Evolutionary conservation across 2,797 vertebrate species (phyloP), one percentile per base, ranked within the genome.

Genomic region (Synaphobranchus kaupii): DNA sequence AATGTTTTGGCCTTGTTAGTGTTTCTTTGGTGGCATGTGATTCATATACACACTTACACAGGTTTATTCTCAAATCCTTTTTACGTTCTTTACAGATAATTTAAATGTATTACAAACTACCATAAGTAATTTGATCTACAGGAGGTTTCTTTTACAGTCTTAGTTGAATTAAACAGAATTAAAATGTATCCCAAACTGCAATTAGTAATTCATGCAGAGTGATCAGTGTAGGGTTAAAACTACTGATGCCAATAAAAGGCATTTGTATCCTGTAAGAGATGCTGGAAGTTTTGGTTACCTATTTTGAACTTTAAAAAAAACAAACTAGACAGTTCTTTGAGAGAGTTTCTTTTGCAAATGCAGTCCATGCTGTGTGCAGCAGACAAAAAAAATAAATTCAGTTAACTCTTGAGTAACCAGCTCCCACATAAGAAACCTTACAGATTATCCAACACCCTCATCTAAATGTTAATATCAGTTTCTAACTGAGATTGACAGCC

Each of bases 31-130:
- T 76, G 15, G 39, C 8, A 13, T 44, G 68, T 4, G 7, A 15
- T 22, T 2, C 10, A 34, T 15, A 71, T 3, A 76, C 63, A 66
- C 63, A 66, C 4, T 28, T 66, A 12, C 63, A 68, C n/a, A 68
- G 63, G 63, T 68, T 68, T 68, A 68, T 68, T 63, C n/a, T 68
- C 63, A 68, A 68, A 68, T 68, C 22, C n/a, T n/a, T 20, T 68
- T 68, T 68, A 25, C n/a, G 25, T 68, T n/a, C 2, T 68, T 58
- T n/a, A 20, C 60, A 63, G 28, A 71, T 6, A 71, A 31, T 71
- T 4, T 31, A 31, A 71, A 71, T 71, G 66, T 28, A 31, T 71
- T 31, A 28, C 66, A 71, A 39, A 39, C 71, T 39, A 12, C 71
- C 34, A 8, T 73, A 15, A 73, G 13, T 31, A 73, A 12, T 73